Base-by-base conservation (phyloP, 2,888 invertebrate genomes). In the Noctuana brunneofusca region DNA sequence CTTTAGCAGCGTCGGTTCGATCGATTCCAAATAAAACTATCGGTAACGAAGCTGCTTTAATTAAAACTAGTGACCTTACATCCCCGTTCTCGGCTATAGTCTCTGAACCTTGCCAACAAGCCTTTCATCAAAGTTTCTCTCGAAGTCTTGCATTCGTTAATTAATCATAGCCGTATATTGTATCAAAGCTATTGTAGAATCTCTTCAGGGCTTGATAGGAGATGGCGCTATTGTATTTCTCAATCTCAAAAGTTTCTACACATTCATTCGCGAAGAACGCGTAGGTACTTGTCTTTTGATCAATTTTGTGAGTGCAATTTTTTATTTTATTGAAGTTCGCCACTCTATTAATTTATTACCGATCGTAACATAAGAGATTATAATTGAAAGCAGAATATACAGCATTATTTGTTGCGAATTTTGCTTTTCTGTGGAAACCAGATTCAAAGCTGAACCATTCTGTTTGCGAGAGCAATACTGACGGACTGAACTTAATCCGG, bases 51-150 rank as follows among this genome's bases (percentile, higher is more conserved):
- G 54, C 41, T 14, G 55, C 38, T 55, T 62, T 55, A 62, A 62
- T 62, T 62, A 62, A 60, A 62, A 62, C 49, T 62, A 55, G 52
- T 43, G 55, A 48, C 60, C 59, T 54, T 46, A 60, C 32, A 54
- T 35, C 46, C 53, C 48, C 41, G 32, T 32, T 60, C 48, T 30
- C 54, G 24, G 35, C 59, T 53, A 43, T 46, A 54, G 60, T 48
- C 60, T 32, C 46, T 54, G 32, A 46, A 54, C 24, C 32, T 46
- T 8, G 24, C 54, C 52, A 54, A 54, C 52, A 48, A 62, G 60
- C 60, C 35, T 62, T 62, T 62, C 62, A 62, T 56, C 54, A 56
- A 55, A 62, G 54, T 62, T 55, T 38, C 55, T 56, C 41, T 20
- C 35, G 22, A 56, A 54, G 54, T 54, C 24, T 54, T 60, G 52